Conservation (phyloP, 1,140 invertebrate genomes). For the Cotesia chilonis region DNA sequence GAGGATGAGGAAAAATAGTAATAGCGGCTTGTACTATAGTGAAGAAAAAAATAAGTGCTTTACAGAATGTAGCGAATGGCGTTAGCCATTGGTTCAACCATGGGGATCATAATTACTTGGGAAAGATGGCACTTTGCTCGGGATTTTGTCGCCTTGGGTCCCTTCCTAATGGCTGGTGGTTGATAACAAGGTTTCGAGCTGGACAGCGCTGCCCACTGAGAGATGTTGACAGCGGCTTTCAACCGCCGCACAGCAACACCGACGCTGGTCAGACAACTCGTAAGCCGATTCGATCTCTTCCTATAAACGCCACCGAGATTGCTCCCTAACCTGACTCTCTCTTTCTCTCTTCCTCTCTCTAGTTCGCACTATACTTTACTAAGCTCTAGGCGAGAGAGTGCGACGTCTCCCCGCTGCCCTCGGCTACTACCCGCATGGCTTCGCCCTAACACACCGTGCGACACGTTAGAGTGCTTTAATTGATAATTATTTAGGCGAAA, state of each 20-base stretch:
- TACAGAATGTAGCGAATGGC: constrained; percentile 44
- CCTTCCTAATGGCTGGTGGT: constrained; percentile 63
- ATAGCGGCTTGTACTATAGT: not conserved
- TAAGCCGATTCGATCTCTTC: constrained; percentile 18
- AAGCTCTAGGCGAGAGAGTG: no score
- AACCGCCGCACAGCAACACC: constrained; percentile 47
- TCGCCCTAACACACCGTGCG: no score
- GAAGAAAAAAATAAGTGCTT: constrained; percentile 47
- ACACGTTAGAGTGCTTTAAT: not conserved
- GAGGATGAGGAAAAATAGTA: constrained; percentile 11
- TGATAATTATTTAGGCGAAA: not conserved
- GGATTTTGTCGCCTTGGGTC: constrained; percentile 65
- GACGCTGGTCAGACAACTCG: constrained; percentile 23
- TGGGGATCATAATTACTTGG: constrained; percentile 60
- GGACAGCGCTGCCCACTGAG: constrained; percentile 62
- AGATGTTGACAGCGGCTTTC: constrained; percentile 67
- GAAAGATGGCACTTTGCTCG: constrained; percentile 66
- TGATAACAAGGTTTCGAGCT: constrained; percentile 64
- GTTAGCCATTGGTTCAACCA: constrained; percentile 42
- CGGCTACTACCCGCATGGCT: no score
- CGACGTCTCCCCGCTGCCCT: no score
- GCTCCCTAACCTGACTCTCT: constrained; percentile 5
- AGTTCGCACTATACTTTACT: no score
- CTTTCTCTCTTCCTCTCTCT: not conserved
- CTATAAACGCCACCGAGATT: constrained; percentile 17